A percentile compares a stretch with the other conserved stretches of the same genome.
phyloP scores from a whole-genome alignment of 64 coral and sea anemone genomes.

The Catalaphyllia jardinei region DNA sequence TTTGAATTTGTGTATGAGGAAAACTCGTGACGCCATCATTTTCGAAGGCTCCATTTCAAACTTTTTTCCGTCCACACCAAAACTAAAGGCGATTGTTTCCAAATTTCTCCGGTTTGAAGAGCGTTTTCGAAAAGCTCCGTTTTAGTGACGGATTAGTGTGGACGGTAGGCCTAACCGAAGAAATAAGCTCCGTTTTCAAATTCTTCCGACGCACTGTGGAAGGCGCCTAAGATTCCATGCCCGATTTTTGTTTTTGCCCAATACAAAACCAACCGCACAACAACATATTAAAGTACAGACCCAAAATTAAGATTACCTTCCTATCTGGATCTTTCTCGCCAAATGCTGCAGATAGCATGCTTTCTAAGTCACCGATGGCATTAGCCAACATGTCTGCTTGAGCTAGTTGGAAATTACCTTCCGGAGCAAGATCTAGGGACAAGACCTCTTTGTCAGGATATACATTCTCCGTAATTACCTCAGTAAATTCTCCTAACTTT shows the following conservation, averaged over 20 bases:
- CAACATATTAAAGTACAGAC: neutral
- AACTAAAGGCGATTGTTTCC: too few relatives aligned
- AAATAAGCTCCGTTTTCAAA: too few relatives aligned
- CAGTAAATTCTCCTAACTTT: neutral
- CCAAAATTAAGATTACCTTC: neutral
- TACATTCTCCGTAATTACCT: neutral
- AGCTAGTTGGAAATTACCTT: neutral
- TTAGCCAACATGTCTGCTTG: constrained; percentile 26
- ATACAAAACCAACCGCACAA: neutral
- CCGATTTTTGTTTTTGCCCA: neutral
- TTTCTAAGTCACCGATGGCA: neutral
- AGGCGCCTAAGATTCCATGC: neutral
- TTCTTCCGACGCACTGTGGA: too few relatives aligned
- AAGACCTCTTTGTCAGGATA: neutral
- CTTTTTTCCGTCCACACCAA: too few relatives aligned
- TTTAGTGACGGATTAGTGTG: too few relatives aligned
- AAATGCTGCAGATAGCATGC: neutral
- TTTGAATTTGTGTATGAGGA: too few relatives aligned
- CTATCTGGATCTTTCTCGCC: neutral
- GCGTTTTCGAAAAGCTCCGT: too few relatives aligned
- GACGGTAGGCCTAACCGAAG: too few relatives aligned
- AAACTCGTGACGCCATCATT: too few relatives aligned
- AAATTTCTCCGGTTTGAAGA: too few relatives aligned
- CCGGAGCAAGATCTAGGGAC: neutral
- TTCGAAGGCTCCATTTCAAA: too few relatives aligned